phyloP scores from a whole-genome alignment of 2,888 invertebrate genomes.

The Campopleginae sp. region DNA sequence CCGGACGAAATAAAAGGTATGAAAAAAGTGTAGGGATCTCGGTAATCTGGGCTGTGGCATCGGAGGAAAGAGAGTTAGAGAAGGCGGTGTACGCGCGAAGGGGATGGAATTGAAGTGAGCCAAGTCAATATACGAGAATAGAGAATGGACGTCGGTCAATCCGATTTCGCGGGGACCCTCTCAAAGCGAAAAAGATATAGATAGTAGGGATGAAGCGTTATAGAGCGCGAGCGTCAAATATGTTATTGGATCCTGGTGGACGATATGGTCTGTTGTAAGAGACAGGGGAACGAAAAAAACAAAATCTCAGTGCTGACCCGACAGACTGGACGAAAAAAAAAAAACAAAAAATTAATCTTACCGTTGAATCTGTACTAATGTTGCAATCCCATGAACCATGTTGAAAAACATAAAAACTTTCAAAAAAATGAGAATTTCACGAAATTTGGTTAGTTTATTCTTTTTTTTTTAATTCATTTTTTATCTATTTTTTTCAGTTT shows the following conservation, averaged over 20 bases:
- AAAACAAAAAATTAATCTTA: constrained; percentile 48
- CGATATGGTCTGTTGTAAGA: constrained; percentile 70
- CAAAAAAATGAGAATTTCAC: too few species aligned
- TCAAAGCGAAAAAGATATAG: constrained; percentile 12
- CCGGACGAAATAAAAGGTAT: constrained; percentile 51
- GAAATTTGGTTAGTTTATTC: too few species aligned
- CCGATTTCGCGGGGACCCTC: constrained; percentile 80
- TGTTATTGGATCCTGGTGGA: constrained; percentile 79
- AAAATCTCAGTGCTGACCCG: constrained; percentile 22
- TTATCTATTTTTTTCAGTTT: too few species aligned
- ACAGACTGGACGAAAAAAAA: constrained; percentile 7
- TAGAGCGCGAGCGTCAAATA: constrained; percentile 77
- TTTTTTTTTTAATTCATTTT: too few species aligned
- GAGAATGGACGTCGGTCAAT: constrained; percentile 79
- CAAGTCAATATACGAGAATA: constrained; percentile 77
- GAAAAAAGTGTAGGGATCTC: constrained; percentile 38
- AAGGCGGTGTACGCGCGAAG: constrained; percentile 1
- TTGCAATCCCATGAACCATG: too few species aligned
- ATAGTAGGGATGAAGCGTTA: neutral
- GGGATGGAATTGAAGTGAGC: constrained; percentile 49
- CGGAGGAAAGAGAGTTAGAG: constrained; percentile 31
- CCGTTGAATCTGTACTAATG: constrained; percentile 55
- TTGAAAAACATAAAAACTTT: too few species aligned
- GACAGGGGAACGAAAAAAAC: constrained; percentile 30
- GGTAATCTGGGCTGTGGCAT: constrained; percentile 64